These are phyloP conservation scores for Polydrusus tereticollis DNA, from an alignment of 2,888 invertebrate species.

Conservation along the genomic window DNA sequence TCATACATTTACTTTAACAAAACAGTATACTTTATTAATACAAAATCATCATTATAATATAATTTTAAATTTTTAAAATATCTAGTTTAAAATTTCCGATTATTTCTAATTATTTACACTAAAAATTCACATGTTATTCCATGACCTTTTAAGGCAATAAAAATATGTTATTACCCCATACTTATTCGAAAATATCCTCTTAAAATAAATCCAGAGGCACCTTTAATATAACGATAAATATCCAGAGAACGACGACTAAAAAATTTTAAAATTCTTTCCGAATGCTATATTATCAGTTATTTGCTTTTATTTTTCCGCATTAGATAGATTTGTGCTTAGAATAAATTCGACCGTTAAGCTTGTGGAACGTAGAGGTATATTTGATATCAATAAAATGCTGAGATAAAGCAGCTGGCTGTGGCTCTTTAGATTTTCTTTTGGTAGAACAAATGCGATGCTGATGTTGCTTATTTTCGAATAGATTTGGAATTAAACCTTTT, in stretches of 20 bases:
- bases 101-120: no score
- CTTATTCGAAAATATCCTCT: no score
- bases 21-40: no score
- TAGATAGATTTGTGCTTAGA: not conserved
- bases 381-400: not conserved
- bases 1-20: no score
- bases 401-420: not conserved
- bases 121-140: no score
- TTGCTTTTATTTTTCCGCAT: not conserved
- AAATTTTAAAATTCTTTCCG: not conserved
- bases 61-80: no score
- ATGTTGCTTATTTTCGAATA: not conserved
- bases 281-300: not conserved
- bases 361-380: not conserved
- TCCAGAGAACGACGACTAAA: not conserved
- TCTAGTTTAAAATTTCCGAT: no score
- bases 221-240: not conserved
- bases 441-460: not conserved
- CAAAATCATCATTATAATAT: no score
- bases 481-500: no score
- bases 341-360: not conserved
- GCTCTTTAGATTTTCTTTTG: not conserved
- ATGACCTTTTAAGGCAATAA: no score
- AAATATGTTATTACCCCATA: no score
- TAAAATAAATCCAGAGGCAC: not conserved